A percentile compares a stretch with the other conserved stretches of the same genome.
Evolutionary conservation across 2,797 vertebrate genomes (phyloP).

Genomic region (Macroramphosus scolopax): DNA sequence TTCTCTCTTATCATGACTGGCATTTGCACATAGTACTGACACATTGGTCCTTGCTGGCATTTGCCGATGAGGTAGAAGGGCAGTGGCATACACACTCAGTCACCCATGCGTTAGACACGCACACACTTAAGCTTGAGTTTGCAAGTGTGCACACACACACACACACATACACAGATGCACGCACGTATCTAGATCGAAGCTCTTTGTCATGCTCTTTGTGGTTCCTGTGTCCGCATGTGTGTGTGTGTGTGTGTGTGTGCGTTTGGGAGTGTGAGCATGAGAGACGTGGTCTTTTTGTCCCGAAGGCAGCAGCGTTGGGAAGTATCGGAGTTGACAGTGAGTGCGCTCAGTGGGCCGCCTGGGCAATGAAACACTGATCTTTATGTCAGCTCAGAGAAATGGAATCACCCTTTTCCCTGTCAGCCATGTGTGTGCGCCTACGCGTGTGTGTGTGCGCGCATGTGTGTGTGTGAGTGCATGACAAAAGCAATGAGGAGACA

Average conservation of each 20-base stretch:
- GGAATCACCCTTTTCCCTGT: conserved; percentile 62
- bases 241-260: conserved; percentile 4
- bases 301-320: conserved; percentile 58
- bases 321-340: conserved; percentile 67
- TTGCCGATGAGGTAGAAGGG: conserved; percentile 58
- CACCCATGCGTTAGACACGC: conserved; percentile 13
- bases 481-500: conserved; percentile 57
- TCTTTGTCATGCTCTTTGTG: conserved; percentile 14
- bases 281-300: conserved; percentile 50
- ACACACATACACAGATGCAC: neutral
- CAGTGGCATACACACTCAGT: conserved; percentile 42
- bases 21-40: conserved; percentile 68
- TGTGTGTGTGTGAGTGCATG: conserved; percentile 14
- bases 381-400: conserved; percentile 66
- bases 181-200: neutral
- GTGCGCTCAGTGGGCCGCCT: conserved; percentile 47
- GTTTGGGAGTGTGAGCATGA: conserved; percentile 7
- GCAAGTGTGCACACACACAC: neutral
- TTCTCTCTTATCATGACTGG: conserved; percentile 57
- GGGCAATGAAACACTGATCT: conserved; percentile 67
- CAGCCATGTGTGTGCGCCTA: conserved; percentile 26
- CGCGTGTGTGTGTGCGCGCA: conserved; percentile 13
- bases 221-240: conserved; percentile 3
- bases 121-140: conserved; percentile 12
- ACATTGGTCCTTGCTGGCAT: conserved; percentile 71